A percentile compares a stretch with the other conserved stretches of the same genome.
These are phyloP conservation scores for Stenodema calcarata DNA, from an alignment of 2,888 invertebrate species.

Conservation along the genomic window DNA sequence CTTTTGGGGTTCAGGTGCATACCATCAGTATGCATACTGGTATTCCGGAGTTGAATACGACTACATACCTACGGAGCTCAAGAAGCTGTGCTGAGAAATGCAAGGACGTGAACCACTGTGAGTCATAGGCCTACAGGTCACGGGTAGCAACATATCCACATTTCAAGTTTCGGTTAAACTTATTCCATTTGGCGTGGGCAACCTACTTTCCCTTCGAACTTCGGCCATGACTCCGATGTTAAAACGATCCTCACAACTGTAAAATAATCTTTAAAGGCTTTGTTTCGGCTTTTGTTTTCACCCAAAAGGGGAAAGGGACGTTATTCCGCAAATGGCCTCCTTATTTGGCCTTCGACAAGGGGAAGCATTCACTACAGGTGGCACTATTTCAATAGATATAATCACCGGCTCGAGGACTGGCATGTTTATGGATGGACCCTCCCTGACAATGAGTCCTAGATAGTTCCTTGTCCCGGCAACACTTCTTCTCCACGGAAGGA, in stretches of 20 bases:
- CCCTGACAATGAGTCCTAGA: slow-evolving; percentile 48
- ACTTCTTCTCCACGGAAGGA: slow-evolving; percentile 27
- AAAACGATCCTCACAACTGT: slow-evolving; percentile 12
- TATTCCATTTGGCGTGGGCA: slow-evolving; percentile 14
- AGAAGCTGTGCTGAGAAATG: background rate
- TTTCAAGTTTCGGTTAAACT: slow-evolving; percentile 28
- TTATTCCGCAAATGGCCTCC: slow-evolving; percentile 42
- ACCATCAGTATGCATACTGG: too few species aligned
- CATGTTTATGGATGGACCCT: slow-evolving; percentile 51
- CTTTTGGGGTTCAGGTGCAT: too few species aligned
- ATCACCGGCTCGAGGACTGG: slow-evolving; percentile 45
- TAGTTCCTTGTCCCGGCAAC: slow-evolving; percentile 38
- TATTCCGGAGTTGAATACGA: too few species aligned
- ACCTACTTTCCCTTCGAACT: slow-evolving; percentile 29
- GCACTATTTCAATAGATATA: slow-evolving; percentile 53
- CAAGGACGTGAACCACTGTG: background rate
- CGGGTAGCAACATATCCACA: slow-evolving; percentile 8
- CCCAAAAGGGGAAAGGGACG: background rate
- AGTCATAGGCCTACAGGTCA: background rate
- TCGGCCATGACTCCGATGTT: slow-evolving; percentile 10
- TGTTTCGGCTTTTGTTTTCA: slow-evolving; percentile 11
- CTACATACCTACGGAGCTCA: background rate
- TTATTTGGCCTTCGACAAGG: slow-evolving; percentile 37
- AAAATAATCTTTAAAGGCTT: slow-evolving; percentile 29
- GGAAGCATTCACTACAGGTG: slow-evolving; percentile 52